A percentile compares a stretch with the other conserved stretches of the same genome.
Conservation (phyloP, 1,140 invertebrate species). For the Brachionus paranguensis region DNA sequence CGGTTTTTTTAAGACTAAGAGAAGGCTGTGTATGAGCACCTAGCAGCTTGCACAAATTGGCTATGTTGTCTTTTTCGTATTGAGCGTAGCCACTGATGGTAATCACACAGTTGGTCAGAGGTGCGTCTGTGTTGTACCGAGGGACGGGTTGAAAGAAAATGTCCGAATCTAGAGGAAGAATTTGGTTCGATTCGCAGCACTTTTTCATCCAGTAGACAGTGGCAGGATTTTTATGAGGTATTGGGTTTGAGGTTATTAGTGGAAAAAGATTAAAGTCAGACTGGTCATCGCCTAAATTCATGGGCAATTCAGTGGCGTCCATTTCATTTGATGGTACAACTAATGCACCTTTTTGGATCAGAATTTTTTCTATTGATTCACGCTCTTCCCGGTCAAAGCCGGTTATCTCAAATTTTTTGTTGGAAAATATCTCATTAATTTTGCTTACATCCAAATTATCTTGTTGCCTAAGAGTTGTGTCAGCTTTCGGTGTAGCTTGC, state of each 20-base stretch:
- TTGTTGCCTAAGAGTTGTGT: neutral
- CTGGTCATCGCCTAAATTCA: neutral
- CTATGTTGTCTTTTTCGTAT: constrained; percentile 32
- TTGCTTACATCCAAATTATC: neutral
- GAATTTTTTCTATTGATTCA: constrained; percentile 26
- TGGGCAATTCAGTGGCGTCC: neutral
- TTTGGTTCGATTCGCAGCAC: constrained; percentile 16
- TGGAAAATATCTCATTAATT: constrained; percentile 11
- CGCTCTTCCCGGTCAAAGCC: constrained; percentile 8
- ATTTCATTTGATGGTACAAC: neutral
- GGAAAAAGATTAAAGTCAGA: constrained; percentile 12
- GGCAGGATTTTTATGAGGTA: constrained; percentile 8
- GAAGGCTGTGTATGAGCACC: constrained; percentile 22
- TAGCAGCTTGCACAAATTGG: constrained; percentile 21
- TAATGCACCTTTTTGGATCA: constrained; percentile 9
- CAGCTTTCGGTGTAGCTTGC: neutral
- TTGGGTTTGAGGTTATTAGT: neutral
- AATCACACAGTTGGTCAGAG: constrained; percentile 17
- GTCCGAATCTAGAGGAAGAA: neutral
- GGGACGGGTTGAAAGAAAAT: constrained; percentile 30
- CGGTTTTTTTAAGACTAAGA: constrained; percentile 5
- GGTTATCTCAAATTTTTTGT: constrained; percentile 12
- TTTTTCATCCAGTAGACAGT: constrained; percentile 39
- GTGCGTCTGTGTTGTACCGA: neutral
- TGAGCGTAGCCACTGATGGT: constrained; percentile 11